A percentile compares a stretch with the other conserved stretches of the same genome.
These are phyloP conservation scores for Drosophila takahashii DNA, from an alignment of 1,140 invertebrate genomes.

Conservation along the genomic window DNA sequence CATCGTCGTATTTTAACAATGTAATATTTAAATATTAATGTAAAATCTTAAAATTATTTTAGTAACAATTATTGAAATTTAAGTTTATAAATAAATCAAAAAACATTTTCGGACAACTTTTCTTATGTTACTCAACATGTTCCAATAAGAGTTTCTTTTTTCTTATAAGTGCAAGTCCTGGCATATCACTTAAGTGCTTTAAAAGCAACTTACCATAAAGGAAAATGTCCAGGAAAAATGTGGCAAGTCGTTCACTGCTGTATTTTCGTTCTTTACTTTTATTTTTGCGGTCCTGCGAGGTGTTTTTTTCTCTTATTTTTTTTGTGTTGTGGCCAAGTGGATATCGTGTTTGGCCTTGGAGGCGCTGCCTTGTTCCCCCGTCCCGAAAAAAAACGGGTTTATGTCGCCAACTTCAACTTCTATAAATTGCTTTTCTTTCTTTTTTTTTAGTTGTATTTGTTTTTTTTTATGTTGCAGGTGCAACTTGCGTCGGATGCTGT, in stretches of 20 bases:
- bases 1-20: neutral
- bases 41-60: too few relatives aligned
- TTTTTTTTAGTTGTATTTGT: slow-evolving; percentile 5
- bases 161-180: neutral
- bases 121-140: too few relatives aligned
- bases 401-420: slow-evolving; percentile 28
- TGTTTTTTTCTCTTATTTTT: slow-evolving; percentile 6
- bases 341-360: slow-evolving; percentile 40
- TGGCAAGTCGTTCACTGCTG: slow-evolving; percentile 4
- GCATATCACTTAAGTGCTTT: slow-evolving; percentile 2
- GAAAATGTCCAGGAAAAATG: slow-evolving; percentile 13
- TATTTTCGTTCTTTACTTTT: slow-evolving; percentile 6
- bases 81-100: neutral
- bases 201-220: slow-evolving; percentile 12
- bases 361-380: slow-evolving; percentile 5
- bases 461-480: slow-evolving; percentile 54
- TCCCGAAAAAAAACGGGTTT: slow-evolving; percentile 36
- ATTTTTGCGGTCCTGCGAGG: slow-evolving; percentile 13
- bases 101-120: too few relatives aligned
- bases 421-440: slow-evolving; percentile 6
- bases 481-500: slow-evolving; percentile 50
- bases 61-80: neutral
- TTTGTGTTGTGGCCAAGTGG: slow-evolving; percentile 47
- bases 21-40: too few relatives aligned
- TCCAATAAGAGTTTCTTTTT: too few relatives aligned